These are phyloP conservation scores for Sinosuthora webbiana DNA, from an alignment of 2,113 vertebrate species.

Conservation along the genomic window DNA sequence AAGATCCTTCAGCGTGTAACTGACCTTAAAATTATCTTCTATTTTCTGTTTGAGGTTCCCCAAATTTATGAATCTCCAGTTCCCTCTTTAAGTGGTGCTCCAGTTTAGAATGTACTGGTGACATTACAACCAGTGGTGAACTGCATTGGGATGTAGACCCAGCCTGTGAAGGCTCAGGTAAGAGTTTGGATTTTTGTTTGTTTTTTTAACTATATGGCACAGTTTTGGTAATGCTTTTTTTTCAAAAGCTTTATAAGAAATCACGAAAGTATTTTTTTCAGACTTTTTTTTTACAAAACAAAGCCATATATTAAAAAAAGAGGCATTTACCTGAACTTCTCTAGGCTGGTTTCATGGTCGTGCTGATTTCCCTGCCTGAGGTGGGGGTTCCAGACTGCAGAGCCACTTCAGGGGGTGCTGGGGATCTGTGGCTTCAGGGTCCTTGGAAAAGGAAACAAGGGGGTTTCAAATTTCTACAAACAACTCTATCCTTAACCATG, in stretches of 20 bases:
- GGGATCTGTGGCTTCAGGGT: not conserved
- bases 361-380: not conserved
- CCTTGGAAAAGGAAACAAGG: not conserved
- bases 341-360: not conserved
- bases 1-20: constrained; percentile 10
- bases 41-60: constrained; percentile 73
- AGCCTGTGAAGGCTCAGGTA: constrained; percentile 73
- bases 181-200: constrained; percentile 71
- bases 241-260: constrained; percentile 35
- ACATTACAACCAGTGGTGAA: constrained; percentile 64
- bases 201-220: constrained; percentile 78
- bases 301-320: constrained; percentile 79
- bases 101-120: constrained; percentile 71
- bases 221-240: constrained; percentile 67
- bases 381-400: not conserved
- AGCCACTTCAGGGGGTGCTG: constrained; percentile 19
- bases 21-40: constrained; percentile 62
- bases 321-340: constrained; percentile 62
- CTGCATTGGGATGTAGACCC: constrained; percentile 69
- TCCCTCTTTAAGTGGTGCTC: constrained; percentile 71
- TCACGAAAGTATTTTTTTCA: not conserved
- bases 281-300: constrained; percentile 71
- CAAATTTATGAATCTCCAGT: constrained; percentile 70
- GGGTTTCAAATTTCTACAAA: not conserved
- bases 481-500: not conserved